phyloP scores from a whole-genome alignment of 1,140 invertebrate genomes.

The Drosophila burlai region DNA sequence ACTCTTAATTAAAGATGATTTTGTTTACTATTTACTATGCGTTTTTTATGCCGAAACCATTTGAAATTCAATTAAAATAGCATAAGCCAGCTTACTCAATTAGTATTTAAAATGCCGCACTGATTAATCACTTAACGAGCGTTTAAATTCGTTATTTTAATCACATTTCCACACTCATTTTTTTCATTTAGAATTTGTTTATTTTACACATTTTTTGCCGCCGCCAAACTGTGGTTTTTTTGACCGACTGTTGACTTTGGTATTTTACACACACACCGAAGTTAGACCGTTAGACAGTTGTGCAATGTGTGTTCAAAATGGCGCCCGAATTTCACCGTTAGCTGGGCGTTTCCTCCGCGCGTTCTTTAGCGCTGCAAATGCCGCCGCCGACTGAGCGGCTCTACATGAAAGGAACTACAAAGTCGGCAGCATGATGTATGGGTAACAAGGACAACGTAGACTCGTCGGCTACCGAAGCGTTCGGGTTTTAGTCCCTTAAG shows the following conservation, averaged over 20 bases:
- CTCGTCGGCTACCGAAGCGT: conserved; percentile 1
- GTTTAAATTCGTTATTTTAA: conserved; percentile 14
- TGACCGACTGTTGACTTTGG: not conserved
- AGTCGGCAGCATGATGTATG: conserved; percentile 26
- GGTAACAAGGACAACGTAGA: not conserved
- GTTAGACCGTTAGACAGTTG: not conserved
- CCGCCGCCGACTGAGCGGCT: conserved; percentile 53
- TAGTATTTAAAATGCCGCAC: conserved; percentile 14
- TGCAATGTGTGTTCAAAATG: conserved; percentile 8
- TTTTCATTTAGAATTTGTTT: conserved; percentile 30
- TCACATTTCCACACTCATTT: conserved; percentile 3
- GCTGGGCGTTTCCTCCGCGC: conserved; percentile 21
- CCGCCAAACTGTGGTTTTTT: conserved; percentile 6
- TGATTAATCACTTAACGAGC: conserved; percentile 17
- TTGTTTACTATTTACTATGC: not conserved
- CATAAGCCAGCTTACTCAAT: conserved; percentile 8
- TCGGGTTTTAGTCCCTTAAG: not conserved
- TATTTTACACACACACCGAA: not conserved
- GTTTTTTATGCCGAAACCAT: conserved; percentile 8
- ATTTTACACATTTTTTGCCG: conserved; percentile 1
- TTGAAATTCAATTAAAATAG: conserved; percentile 3
- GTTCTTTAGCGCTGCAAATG: conserved; percentile 49
- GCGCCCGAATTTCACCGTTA: not conserved
- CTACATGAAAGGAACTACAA: conserved; percentile 32
- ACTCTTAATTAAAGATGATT: not conserved